Evolutionary conservation across 37 sponge, comb jelly and placozoan genomes (phyloP).

Genomic region (Sycon ciliatum): DNA sequence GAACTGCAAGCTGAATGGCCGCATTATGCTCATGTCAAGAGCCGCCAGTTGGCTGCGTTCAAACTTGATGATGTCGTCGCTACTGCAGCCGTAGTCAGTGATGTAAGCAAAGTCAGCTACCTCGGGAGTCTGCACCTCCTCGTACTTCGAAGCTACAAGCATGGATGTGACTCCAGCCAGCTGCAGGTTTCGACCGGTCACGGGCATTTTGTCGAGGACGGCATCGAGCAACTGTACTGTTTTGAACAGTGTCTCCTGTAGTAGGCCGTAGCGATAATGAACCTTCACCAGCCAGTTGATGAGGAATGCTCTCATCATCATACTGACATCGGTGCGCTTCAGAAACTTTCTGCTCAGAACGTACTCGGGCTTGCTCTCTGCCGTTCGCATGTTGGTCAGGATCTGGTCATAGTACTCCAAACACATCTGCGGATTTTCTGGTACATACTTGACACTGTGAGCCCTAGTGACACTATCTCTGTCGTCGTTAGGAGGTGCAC

Average conservation of each 20-base stretch:
- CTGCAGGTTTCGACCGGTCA: constrained; percentile 69
- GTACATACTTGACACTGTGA: too few species aligned
- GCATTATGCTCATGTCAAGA: constrained; percentile 72
- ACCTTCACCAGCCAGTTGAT: constrained; percentile 89
- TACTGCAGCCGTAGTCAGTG: constrained; percentile 75
- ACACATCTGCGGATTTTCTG: too few species aligned
- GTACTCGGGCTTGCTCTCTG: too few species aligned
- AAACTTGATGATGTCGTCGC: constrained; percentile 61
- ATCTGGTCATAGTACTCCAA: too few species aligned
- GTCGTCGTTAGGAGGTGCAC: too few species aligned
- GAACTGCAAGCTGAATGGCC: constrained; percentile 83
- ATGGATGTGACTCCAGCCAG: constrained; percentile 89
- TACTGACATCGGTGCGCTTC: constrained; percentile 56
- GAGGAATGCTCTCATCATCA: constrained; percentile 73
- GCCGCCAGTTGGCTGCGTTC: constrained; percentile 58
- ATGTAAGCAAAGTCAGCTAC: constrained; percentile 88
- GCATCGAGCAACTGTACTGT: constrained; percentile 24
- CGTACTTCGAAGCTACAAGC: constrained; percentile 92
- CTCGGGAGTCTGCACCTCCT: constrained; percentile 91
- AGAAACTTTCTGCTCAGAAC: too few species aligned
- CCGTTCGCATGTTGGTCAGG: too few species aligned
- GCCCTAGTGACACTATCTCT: too few species aligned
- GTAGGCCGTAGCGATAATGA: constrained; percentile 66
- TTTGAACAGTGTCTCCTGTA: constrained; percentile 84
- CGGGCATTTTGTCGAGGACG: constrained; percentile 24